A percentile compares a stretch with the other conserved stretches of the same genome.
Conservation (phyloP, 1,140 invertebrate species). For the Bombus breviceps region DNA sequence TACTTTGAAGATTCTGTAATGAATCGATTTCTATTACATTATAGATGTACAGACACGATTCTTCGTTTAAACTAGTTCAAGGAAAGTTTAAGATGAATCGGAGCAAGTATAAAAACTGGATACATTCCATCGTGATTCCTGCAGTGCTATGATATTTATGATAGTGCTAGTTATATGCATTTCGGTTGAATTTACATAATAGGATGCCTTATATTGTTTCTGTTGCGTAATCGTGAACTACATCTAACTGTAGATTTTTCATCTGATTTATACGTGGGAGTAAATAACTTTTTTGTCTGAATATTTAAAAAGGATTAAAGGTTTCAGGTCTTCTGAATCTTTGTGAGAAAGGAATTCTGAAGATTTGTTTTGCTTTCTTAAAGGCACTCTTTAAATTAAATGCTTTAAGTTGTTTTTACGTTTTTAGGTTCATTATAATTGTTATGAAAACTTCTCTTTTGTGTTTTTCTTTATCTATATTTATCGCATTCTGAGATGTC, state of each 20-base stretch:
- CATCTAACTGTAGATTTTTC: not conserved
- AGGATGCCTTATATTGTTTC: not conserved
- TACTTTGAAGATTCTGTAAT: not conserved
- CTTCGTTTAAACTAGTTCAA: slow-evolving; percentile 54
- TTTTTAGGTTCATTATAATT: not conserved
- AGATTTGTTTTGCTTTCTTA: not conserved
- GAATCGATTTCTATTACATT: not conserved
- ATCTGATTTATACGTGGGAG: not conserved
- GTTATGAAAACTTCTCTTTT: not conserved
- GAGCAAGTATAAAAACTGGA: slow-evolving; percentile 1
- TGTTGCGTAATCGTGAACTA: slow-evolving; percentile 2
- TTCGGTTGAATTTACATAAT: not conserved
- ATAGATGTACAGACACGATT: not conserved
- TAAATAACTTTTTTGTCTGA: not conserved
- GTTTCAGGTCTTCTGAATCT: not conserved
- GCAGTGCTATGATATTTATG: not conserved
- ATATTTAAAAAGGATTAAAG: no score
- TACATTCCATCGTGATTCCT: slow-evolving; percentile 17
- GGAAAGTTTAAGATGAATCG: slow-evolving; percentile 58
- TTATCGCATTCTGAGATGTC: not conserved
- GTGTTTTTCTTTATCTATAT: not conserved
- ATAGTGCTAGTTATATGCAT: not conserved
- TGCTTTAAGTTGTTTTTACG: not conserved
- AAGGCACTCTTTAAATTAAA: not conserved
- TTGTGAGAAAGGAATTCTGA: not conserved